These are phyloP conservation scores for Drosophila obscura DNA, from an alignment of 1,140 invertebrate genomes.

Conservation along the genomic window DNA sequence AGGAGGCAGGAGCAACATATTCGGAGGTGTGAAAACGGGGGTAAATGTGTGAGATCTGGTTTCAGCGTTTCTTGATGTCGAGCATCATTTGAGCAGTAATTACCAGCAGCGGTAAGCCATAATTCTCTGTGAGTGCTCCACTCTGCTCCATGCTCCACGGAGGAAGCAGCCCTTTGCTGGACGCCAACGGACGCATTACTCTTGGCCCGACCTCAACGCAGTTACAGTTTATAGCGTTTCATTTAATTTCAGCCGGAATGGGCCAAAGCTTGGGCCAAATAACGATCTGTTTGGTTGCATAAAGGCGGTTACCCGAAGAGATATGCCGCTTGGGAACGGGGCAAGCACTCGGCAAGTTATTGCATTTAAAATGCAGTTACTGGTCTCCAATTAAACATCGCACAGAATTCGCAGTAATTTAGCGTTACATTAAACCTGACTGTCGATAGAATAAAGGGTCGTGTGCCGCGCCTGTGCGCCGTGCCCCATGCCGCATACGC, in stretches of 20 bases:
- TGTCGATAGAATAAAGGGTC: neutral
- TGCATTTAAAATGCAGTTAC: conserved; percentile 56
- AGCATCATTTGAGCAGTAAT: no score
- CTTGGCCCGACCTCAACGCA: conserved; percentile 25
- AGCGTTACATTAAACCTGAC: conserved; percentile 7
- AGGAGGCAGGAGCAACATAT: no score
- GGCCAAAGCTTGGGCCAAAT: conserved; percentile 43
- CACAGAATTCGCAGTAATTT: conserved; percentile 40
- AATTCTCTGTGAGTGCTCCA: no score
- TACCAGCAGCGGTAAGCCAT: no score
- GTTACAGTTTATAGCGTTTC: conserved; percentile 54
- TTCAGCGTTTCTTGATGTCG: no score
- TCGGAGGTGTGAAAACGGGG: no score
- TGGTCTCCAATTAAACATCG: conserved; percentile 51
- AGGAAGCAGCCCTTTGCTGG: conserved; percentile 7
- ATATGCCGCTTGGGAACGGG: conserved; percentile 20
- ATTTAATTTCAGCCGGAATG: conserved; percentile 65
- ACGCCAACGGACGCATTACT: conserved; percentile 39
- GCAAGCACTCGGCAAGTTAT: conserved; percentile 30
- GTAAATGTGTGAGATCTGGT: no score
- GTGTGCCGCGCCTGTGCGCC: neutral
- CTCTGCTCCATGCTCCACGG: no score
- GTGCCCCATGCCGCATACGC: neutral
- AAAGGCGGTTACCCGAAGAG: conserved; percentile 35
- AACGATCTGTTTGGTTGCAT: conserved; percentile 62